Conservation (phyloP, 2,888 invertebrate genomes). For the Polyommatus icarus region DNA sequence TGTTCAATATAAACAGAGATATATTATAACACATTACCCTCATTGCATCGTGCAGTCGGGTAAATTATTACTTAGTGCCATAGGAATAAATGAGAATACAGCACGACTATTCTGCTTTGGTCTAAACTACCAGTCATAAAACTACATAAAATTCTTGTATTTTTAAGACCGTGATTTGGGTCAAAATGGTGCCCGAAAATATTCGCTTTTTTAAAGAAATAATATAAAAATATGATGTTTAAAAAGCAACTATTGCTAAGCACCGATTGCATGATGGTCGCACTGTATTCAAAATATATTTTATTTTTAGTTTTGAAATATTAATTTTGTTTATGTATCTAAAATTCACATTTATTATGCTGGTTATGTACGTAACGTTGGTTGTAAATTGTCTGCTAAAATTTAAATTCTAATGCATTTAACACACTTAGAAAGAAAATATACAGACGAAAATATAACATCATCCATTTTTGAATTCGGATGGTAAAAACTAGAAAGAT, state of each 20-base stretch:
- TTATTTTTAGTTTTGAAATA: background rate
- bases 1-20: constrained; percentile 51
- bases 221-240: too few relatives aligned
- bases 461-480: background rate
- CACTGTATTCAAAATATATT: background rate
- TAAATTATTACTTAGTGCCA: constrained; percentile 42
- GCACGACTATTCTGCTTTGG: background rate
- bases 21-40: constrained; percentile 38
- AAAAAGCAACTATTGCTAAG: too few relatives aligned
- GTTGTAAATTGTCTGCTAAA: too few relatives aligned
- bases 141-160: background rate
- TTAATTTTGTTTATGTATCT: background rate
- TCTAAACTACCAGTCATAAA: background rate
- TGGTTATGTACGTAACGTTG: too few relatives aligned
- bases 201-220: too few relatives aligned
- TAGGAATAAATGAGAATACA: constrained; percentile 34
- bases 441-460: background rate
- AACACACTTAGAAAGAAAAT: too few relatives aligned
- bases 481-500: too few relatives aligned
- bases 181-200: too few relatives aligned
- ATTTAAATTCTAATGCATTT: too few relatives aligned
- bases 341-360: too few relatives aligned
- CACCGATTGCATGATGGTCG: too few relatives aligned
- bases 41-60: background rate
- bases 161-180: too few relatives aligned